Evolutionary conservation across 2,797 vertebrate species (phyloP), one percentile per base, ranked within the genome.

Genomic region (Chromis chromis): DNA sequence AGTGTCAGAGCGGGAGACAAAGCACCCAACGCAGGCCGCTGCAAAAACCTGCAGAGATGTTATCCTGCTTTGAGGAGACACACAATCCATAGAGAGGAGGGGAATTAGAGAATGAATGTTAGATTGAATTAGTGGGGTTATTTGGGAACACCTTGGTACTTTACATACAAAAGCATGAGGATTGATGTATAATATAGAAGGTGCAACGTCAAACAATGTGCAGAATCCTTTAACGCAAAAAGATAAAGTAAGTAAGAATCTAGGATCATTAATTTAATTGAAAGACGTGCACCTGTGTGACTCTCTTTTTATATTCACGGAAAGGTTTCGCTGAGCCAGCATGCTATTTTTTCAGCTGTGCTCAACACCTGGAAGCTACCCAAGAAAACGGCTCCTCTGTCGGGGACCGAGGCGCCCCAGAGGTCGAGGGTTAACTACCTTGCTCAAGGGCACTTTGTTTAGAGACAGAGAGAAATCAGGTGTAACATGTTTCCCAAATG

Each of bases 321-420:
- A 36, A 25, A 24, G 44, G 10, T 74, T 76, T 52, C 75, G 85
- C 81, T 86, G 88, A 86, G 66, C 8, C 19, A 53, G 78, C 71
- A 14, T 40, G 68, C 54, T 65, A 49, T 49, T 84, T 76, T 74
- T 49, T 64, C 60, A 58, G 27, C 36, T 4, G 1, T 11, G 8
- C 54, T 0, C 24, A 21, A 11, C 74, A 82, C 69, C 73, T 79
- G 77, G 59, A 78, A 55, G 49, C 54, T 39, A 22, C 40, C 21
- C 25, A 44, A 64, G 61, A 21, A 57, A 72, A 50, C 21, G 17
- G 5, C 50, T 48, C 9, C 27, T 17, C 48, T 49, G 39, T 31
- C 53, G 39, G n/a, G 53, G 33, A 13, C 57, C 22, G 25, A 56
- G 28, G 57, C 27, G 21, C 60, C 12, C 12, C 22, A 13, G 0